Conservation (phyloP, 2,113 vertebrate genomes). For the Dolichotis patagonum region DNA sequence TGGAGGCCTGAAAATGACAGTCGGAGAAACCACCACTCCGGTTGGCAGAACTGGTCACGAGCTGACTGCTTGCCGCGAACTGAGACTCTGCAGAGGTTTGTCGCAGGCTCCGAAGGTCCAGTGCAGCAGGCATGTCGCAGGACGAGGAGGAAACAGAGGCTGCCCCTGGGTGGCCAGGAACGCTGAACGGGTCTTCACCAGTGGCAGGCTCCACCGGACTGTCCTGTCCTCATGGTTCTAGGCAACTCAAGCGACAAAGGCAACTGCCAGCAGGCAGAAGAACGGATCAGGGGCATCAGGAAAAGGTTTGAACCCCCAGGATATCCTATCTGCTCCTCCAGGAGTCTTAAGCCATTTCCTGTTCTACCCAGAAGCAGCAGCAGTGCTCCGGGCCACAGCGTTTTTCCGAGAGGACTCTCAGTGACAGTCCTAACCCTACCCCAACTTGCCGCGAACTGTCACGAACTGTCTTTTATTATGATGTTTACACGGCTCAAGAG, state of each 20-base stretch:
- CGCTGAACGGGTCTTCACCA: not conserved
- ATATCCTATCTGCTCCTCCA: not conserved
- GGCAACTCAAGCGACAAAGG: not conserved
- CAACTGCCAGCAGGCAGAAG: not conserved
- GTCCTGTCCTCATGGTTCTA: not conserved
- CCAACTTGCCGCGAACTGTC: not conserved
- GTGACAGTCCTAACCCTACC: not conserved
- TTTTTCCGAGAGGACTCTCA: not conserved
- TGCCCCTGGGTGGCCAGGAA: too few relatives aligned
- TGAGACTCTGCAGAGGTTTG: not conserved
- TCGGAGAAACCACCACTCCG: not conserved
- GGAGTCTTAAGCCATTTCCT: not conserved
- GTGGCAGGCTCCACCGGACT: not conserved
- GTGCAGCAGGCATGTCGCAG: not conserved
- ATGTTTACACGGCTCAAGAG: not conserved
- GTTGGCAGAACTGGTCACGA: accelerated
- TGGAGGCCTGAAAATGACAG: not conserved
- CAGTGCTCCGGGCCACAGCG: not conserved
- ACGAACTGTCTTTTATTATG: not conserved
- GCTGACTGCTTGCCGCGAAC: not conserved
- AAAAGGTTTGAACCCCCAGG: not conserved
- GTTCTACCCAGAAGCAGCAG: not conserved
- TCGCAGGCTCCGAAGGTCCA: not conserved
- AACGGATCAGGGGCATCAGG: not conserved
- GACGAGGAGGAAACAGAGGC: not conserved